Evolutionary conservation across 1,140 invertebrate genomes (phyloP).

Genomic region (Branchinecta lindahli): DNA sequence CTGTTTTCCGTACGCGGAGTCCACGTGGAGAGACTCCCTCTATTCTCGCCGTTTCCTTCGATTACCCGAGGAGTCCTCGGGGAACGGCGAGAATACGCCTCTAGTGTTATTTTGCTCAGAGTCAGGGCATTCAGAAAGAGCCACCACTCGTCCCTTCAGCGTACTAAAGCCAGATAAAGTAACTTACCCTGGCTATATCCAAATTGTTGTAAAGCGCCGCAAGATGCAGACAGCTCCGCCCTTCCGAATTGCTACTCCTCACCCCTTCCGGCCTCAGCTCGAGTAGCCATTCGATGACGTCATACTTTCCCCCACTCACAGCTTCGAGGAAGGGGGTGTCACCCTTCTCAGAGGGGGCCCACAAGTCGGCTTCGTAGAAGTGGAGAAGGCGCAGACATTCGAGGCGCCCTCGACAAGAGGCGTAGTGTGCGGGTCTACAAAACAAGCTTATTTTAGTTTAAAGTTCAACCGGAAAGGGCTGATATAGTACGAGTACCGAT

Average conservation of each 20-base stretch:
- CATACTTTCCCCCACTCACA: slow-evolving; percentile 71
- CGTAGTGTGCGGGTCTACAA: slow-evolving; percentile 57
- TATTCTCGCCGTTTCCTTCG: too few species aligned
- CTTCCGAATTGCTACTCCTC: slow-evolving; percentile 68
- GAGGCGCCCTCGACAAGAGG: slow-evolving; percentile 87
- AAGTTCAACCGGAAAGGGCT: too few species aligned
- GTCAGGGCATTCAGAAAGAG: too few species aligned
- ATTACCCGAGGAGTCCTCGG: too few species aligned
- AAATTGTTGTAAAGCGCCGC: slow-evolving; percentile 86
- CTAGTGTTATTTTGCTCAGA: too few species aligned
- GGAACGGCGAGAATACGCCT: too few species aligned
- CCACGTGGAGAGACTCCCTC: too few species aligned
- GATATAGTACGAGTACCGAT: too few species aligned
- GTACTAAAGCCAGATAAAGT: too few species aligned
- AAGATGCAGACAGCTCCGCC: slow-evolving; percentile 79
- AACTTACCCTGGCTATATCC: slow-evolving; percentile 64
- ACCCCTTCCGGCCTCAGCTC: slow-evolving; percentile 51
- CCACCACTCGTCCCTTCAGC: too few species aligned
- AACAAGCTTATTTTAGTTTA: slow-evolving; percentile 10
- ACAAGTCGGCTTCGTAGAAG: slow-evolving; percentile 70
- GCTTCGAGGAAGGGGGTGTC: slow-evolving; percentile 89
- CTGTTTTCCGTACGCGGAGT: too few species aligned
- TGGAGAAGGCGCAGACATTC: slow-evolving; percentile 60
- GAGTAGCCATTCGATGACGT: slow-evolving; percentile 70
- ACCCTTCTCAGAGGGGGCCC: slow-evolving; percentile 76